phyloP scores from a whole-genome alignment of 2,797 vertebrate genomes.

The Hylomyscus alleni region DNA sequence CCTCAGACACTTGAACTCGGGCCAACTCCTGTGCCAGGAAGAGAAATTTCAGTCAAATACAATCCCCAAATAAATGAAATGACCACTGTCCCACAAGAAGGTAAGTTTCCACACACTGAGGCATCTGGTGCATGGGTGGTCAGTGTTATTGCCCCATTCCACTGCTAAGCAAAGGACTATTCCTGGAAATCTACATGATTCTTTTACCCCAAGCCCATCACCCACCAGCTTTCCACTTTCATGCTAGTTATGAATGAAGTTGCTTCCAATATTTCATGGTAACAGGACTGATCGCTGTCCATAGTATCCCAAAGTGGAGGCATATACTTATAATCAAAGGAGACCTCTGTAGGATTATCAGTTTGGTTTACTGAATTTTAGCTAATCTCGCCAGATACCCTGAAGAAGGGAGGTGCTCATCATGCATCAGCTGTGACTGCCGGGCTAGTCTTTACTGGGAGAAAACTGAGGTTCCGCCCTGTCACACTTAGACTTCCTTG shows the following conservation, averaged over 20 bases:
- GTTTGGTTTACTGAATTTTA: background rate
- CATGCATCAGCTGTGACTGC: constrained; percentile 58
- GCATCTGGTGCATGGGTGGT: background rate
- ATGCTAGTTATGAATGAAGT: background rate
- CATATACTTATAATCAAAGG: constrained; percentile 20
- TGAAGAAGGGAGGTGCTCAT: constrained; percentile 51
- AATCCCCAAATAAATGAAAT: constrained; percentile 37
- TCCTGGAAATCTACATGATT: background rate
- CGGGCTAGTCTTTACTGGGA: constrained; percentile 60
- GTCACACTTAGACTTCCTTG: constrained; percentile 74
- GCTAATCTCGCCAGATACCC: background rate
- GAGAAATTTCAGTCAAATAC: constrained; percentile 15
- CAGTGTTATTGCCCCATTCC: background rate
- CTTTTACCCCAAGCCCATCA: background rate
- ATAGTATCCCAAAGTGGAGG: background rate
- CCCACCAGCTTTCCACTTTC: constrained; percentile 7
- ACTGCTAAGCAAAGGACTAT: background rate
- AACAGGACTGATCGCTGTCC: background rate
- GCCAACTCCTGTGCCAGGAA: background rate
- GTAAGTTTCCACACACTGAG: background rate
- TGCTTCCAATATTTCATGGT: background rate
- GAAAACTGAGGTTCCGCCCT: constrained; percentile 73
- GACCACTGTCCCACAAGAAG: background rate
- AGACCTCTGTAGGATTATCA: background rate
- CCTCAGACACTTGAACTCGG: background rate